These are phyloP conservation scores for Rugalucina vietnamica DNA, from an alignment of 2,888 invertebrate genomes.

Conservation along the genomic window DNA sequence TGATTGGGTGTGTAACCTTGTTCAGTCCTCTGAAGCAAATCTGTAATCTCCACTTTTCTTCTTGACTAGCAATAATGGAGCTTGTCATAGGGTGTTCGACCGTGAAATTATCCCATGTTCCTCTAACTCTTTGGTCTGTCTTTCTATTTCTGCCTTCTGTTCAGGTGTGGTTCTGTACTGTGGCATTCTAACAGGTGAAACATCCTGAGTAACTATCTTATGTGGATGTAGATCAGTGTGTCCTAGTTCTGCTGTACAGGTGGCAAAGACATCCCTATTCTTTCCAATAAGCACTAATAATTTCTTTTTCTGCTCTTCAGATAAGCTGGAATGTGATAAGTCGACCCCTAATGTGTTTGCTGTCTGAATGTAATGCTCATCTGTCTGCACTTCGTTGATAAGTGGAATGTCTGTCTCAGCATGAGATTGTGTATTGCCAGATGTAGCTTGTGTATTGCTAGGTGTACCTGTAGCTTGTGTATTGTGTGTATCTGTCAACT, in stretches of 20 bases:
- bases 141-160: constrained; percentile 36
- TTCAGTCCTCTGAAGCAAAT: constrained; percentile 58
- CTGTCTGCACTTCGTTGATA: neutral
- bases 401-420: too few relatives aligned
- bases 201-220: constrained; percentile 53
- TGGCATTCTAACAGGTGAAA: constrained; percentile 35
- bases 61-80: constrained; percentile 51
- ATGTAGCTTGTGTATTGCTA: too few relatives aligned
- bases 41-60: constrained; percentile 51
- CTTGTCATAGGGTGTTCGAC: constrained; percentile 50
- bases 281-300: constrained; percentile 34
- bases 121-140: constrained; percentile 54
- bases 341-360: constrained; percentile 30
- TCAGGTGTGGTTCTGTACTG: constrained; percentile 41
- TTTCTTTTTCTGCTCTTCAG: constrained; percentile 27
- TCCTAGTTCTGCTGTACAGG: constrained; percentile 48
- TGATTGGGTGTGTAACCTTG: constrained; percentile 43
- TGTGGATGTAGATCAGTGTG: constrained; percentile 46
- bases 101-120: constrained; percentile 51
- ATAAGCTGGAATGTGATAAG: constrained; percentile 30
- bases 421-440: too few relatives aligned
- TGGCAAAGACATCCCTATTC: constrained; percentile 56
- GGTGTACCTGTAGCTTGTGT: too few relatives aligned
- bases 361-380: constrained; percentile 25
- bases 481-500: too few relatives aligned